Base-by-base conservation (phyloP, 2,797 vertebrate genomes). In the Setipinna tenuifilis region DNA sequence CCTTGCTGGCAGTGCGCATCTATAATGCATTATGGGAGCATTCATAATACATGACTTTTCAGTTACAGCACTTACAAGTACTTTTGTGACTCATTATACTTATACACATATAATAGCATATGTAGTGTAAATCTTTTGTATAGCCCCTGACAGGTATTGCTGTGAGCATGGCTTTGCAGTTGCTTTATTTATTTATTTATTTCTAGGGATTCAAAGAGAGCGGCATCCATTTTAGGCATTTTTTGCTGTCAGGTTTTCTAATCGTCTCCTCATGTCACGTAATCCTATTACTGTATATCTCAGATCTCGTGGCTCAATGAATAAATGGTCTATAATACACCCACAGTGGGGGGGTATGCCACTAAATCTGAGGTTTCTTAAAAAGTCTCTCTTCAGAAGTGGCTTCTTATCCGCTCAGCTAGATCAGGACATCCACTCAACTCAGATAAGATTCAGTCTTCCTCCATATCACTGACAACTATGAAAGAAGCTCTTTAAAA, bases 261-360 rank as follows among this genome's bases (percentile, higher is more conserved):
- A 78, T 78, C 71, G 19, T 78, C 71, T 78, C 17, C 6, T 10
- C 35, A 1, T 78, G 71, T 78, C 71, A 78, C 35, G 9, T 78
- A 44, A 78, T 78, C 71, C 71, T 78, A 78, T 78, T 78, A 21
- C 71, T 44, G 17, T 78, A 35, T 78, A 78, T 35, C 28, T 35
- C 3, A 35, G 68, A 75, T 78, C 71, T 78, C 35, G 19, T 41
- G 71, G 41, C 71, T 78, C 71, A 19, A 44, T 78, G 71, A 41
- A 78, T 78, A 78, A 19, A 78, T 44, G 71, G 71, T 17, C 71
- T 78, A 21, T 78, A n/a, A 78, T 78, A 78, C 31, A 78, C 71
- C 71, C 71, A 35, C n/a, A 78, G 31, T 78, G 71, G 16, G 17
- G 71, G 35, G 5, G 31, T 17, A 78, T 7, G 71, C 0, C 35